Evolutionary conservation across 2,797 vertebrate genomes (phyloP).

Genomic region (Macropodus opercularis): DNA sequence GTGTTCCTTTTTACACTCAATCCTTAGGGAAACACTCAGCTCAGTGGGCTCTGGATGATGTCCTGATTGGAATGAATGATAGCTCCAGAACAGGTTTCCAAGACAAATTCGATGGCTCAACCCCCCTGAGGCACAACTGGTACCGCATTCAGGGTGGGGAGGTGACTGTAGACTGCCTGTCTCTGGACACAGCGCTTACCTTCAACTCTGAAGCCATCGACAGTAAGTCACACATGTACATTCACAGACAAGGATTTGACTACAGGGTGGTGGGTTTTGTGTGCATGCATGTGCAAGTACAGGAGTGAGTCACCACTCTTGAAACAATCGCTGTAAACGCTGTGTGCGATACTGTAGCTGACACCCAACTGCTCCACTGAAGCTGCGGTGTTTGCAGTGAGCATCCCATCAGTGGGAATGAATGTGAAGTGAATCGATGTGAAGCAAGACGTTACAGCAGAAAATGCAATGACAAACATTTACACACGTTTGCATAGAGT

Average conservation of each 20-base stretch:
- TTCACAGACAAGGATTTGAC: not conserved
- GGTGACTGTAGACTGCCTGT: slow-evolving; percentile 93
- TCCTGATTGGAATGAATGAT: slow-evolving; percentile 98
- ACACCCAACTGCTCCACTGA: slow-evolving; percentile 9
- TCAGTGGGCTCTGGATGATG: slow-evolving; percentile 96
- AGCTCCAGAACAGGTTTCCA: slow-evolving; percentile 95
- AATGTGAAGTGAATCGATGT: not conserved
- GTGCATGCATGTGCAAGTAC: not conserved
- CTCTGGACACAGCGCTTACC: slow-evolving; percentile 91
- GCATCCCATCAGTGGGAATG: slow-evolving; percentile 3
- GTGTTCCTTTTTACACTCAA: not conserved
- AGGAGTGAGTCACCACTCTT: not conserved
- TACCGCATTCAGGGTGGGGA: slow-evolving; percentile 96
- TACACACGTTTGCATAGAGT: not conserved
- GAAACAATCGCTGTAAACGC: slow-evolving; percentile 19
- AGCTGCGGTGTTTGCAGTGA: slow-evolving; percentile 13
- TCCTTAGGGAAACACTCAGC: slow-evolving; percentile 92
- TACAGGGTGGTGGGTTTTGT: not conserved
- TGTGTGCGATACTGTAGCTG: slow-evolving; percentile 20
- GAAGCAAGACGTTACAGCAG: not conserved
- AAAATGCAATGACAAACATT: not conserved
- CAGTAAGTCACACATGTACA: slow-evolving; percentile 71
- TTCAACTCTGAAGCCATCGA: slow-evolving; percentile 91
- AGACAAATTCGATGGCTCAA: slow-evolving; percentile 93
- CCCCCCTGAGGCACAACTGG: slow-evolving; percentile 94